phyloP scores from a whole-genome alignment of 2,113 vertebrate genomes.

The Macheiramphus alcinus region DNA sequence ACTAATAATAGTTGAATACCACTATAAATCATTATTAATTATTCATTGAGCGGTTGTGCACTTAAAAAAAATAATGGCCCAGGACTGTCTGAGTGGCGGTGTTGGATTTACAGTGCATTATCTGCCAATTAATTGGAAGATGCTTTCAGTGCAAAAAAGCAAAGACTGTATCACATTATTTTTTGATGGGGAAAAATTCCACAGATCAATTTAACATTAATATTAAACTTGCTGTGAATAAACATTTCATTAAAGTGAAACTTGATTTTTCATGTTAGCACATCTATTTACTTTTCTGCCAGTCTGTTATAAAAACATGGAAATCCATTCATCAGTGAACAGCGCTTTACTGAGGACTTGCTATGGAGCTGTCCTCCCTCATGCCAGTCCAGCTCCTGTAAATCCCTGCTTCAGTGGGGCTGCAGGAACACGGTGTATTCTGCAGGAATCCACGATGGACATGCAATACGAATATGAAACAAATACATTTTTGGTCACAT shows the following conservation, averaged over 20 bases:
- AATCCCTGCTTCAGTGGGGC: fast-evolving
- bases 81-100: not conserved
- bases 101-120: slow-evolving; percentile 6
- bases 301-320: fast-evolving
- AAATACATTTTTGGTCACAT: fast-evolving
- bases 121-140: slow-evolving; percentile 7
- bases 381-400: fast-evolving
- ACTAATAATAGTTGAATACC: not conserved
- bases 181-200: slow-evolving; percentile 22
- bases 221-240: slow-evolving; percentile 27
- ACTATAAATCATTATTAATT: slow-evolving; percentile 18
- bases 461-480: fast-evolving
- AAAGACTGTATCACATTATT: not conserved
- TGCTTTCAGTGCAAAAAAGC: not conserved
- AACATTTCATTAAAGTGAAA: slow-evolving; percentile 29
- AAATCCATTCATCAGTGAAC: not conserved
- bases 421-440: not conserved
- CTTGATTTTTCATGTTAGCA: not conserved
- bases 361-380: not conserved
- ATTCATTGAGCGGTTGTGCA: not conserved
- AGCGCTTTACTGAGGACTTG: not conserved
- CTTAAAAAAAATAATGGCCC: not conserved
- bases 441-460: not conserved
- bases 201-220: slow-evolving; percentile 25
- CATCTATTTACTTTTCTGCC: not conserved